Base-by-base conservation (phyloP, 1,140 invertebrate genomes). In the Drosophila virilis region DNA sequence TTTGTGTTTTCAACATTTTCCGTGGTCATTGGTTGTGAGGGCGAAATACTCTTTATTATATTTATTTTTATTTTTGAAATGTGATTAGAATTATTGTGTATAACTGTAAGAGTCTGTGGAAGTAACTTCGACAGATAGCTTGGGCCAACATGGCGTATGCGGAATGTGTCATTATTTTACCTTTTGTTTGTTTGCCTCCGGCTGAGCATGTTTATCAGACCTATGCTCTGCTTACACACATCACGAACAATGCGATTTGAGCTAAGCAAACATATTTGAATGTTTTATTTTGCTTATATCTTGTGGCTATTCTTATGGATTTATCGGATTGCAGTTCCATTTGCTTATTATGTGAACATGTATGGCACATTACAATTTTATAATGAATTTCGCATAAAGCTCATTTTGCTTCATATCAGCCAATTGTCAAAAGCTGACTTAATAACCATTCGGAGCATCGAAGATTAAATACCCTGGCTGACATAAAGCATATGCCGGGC, bases 31-130 rank as follows among this genome's bases (percentile, higher is more conserved):
- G n/a, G n/a, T n/a, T 33, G 32, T 40, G 60, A 5, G 9, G 15
- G 33, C 17, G 37, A 55, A 48, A 48, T 32, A 13, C 9, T 32
- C 22, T 28, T 28, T 28, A 28, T 4, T 28, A 5, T 46, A 71
- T 58, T 64, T 50, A n/a, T 10, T 55, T 58, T 42, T 42, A 33
- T 50, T 52, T 62, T 6, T 15, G 8, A 33, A 58, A 62, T 78
- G 9, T 46, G 46, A 54, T 70, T 70, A 46, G 17, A 48, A 38
- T 17, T 42, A 1, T 13, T 37, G 13, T 13, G 3, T 7, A n/a
- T n/a, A 32, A 6, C 43, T 8, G 15, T 8, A 42, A 42, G n/a
- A 42, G 40, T 8, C 13, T 42, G n/a, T 4, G 9, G 12, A 60
- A 60, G n/a, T n/a, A 35, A 8, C 8, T 46, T 59, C 9, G 32